These are phyloP conservation scores for Bergia puertoricense DNA, from an alignment of 92 coral and sea anemone genomes.

Conservation along the genomic window DNA sequence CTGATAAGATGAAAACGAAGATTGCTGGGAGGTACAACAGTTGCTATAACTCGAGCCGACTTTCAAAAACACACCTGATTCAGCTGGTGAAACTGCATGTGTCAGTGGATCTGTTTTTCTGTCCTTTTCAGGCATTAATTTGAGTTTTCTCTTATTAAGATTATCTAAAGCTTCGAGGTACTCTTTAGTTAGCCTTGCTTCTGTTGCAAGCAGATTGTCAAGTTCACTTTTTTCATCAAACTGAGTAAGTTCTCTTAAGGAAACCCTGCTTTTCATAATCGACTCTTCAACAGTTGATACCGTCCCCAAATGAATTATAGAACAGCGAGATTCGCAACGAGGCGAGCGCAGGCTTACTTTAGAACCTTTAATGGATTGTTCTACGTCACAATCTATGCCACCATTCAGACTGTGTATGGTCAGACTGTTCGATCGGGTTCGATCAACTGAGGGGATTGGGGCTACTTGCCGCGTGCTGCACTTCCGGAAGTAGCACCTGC, in stretches of 20 bases:
- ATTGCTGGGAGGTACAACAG: neutral
- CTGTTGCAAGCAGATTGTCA: constrained; percentile 43
- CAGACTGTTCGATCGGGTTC: neutral
- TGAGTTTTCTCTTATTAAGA: constrained; percentile 26
- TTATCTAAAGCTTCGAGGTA: constrained; percentile 47
- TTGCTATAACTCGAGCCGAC: constrained; percentile 4
- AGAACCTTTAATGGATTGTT: constrained; percentile 19
- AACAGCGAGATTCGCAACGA: constrained; percentile 34
- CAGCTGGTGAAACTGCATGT: neutral
- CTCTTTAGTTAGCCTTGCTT: constrained; percentile 48
- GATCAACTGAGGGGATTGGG: constrained; percentile 1
- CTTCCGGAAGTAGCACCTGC: constrained; percentile 4
- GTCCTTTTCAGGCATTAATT: neutral
- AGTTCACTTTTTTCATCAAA: constrained; percentile 31
- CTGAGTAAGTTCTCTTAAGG: constrained; percentile 9
- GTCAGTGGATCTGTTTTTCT: neutral
- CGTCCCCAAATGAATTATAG: constrained; percentile 44
- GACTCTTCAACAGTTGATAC: constrained; percentile 55
- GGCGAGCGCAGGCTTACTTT: constrained; percentile 15
- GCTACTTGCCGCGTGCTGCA: constrained; percentile 20
- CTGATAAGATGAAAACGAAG: neutral
- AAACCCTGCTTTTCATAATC: constrained; percentile 39
- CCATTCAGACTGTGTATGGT: neutral
- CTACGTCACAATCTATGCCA: neutral
- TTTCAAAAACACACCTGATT: constrained; percentile 36